phyloP scores from a whole-genome alignment of 2,797 vertebrate genomes.

The Xerus rutilus region DNA sequence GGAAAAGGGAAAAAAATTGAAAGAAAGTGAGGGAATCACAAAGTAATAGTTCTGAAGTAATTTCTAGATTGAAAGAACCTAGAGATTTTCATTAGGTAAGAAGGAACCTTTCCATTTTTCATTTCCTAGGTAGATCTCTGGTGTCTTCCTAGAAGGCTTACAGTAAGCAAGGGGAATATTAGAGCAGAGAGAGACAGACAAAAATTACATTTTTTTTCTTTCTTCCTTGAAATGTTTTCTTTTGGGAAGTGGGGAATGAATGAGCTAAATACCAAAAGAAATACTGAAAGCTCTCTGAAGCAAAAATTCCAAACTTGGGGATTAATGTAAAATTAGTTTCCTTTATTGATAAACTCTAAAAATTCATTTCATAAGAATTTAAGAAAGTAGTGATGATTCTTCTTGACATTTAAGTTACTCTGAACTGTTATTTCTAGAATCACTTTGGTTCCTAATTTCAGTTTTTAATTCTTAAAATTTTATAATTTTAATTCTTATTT shows the following conservation, averaged over 20 bases:
- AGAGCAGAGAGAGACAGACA: not conserved
- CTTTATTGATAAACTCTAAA: not conserved
- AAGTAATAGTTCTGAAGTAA: constrained; percentile 29
- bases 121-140: not conserved
- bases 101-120: not conserved
- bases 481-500: constrained; percentile 29
- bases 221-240: constrained; percentile 35
- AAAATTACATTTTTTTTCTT: not conserved
- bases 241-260: not conserved
- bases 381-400: not conserved
- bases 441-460: constrained; percentile 44
- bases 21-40: not conserved
- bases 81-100: not conserved
- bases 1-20: not conserved
- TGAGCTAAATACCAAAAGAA: constrained; percentile 10
- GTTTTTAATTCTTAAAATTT: not conserved
- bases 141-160: not conserved
- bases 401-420: not conserved
- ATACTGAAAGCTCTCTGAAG: not conserved
- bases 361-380: not conserved
- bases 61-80: constrained; percentile 26
- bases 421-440: not conserved
- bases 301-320: constrained; percentile 14
- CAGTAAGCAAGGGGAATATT: not conserved
- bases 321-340: constrained; percentile 28